Percentiles rank a stretch among this genome's conserved stretches.
Conservation (phyloP, 37 sponge, comb jelly and placozoan species). For the Oopsacas minuta region DNA sequence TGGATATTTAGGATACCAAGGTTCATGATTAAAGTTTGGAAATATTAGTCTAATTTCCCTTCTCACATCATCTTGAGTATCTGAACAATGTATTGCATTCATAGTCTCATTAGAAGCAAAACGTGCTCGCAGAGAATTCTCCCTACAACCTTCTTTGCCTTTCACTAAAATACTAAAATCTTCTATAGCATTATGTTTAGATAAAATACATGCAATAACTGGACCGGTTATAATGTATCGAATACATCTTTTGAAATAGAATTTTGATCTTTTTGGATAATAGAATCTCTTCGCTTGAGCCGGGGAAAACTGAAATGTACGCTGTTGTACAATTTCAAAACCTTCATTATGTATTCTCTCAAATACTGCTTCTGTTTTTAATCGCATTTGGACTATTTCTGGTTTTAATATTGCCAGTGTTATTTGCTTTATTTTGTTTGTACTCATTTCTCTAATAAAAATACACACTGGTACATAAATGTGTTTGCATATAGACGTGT, state of each 20-base stretch:
- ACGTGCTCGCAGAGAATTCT: not conserved
- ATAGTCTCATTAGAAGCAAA: slow-evolving; percentile 6
- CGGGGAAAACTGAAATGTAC: not conserved
- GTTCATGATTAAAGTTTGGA: not conserved
- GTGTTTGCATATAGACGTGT: too few species aligned
- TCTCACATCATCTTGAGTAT: not conserved
- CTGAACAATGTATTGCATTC: not conserved
- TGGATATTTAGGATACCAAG: not conserved
- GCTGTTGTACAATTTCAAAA: not conserved
- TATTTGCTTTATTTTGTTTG: not conserved
- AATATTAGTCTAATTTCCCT: not conserved
- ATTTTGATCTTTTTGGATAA: not conserved
- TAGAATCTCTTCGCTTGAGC: not conserved
- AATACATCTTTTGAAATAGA: not conserved
- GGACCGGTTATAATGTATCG: not conserved
- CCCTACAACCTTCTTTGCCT: not conserved
- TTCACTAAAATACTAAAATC: not conserved
- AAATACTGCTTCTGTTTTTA: not conserved
- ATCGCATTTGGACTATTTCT: not conserved
- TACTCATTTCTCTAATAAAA: not conserved
- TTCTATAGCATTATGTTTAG: not conserved
- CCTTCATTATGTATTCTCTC: not conserved
- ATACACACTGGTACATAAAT: too few species aligned
- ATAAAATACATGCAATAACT: not conserved
- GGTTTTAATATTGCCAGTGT: not conserved